Evolutionary conservation across 2,888 invertebrate species (phyloP).

Genomic region (Aleiodes testaceus): DNA sequence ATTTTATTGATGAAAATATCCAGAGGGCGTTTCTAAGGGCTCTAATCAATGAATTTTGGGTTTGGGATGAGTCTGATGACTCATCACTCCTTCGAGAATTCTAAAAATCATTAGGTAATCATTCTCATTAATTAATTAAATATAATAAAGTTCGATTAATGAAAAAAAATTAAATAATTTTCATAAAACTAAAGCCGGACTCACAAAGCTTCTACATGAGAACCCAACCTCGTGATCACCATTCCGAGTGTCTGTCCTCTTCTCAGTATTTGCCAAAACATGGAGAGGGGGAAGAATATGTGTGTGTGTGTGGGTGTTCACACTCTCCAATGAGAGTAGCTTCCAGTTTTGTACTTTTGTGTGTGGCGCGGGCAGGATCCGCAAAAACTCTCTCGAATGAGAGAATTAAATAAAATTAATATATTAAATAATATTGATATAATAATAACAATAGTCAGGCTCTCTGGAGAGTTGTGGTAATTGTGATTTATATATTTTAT

Average conservation of each 20-base stretch:
- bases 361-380: slow-evolving; percentile 53
- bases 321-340: slow-evolving; percentile 38
- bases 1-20: not conserved
- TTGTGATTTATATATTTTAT: slow-evolving; percentile 28
- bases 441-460: not conserved
- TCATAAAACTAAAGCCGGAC: slow-evolving; percentile 8
- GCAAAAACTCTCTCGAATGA: slow-evolving; percentile 42
- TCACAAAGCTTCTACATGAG: not conserved
- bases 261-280: slow-evolving; percentile 4
- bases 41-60: not conserved
- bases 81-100: not conserved
- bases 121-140: not conserved
- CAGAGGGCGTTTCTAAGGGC: not conserved
- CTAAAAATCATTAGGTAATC: not conserved
- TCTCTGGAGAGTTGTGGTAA: not conserved
- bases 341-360: slow-evolving; percentile 57
- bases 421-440: slow-evolving; percentile 16
- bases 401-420: slow-evolving; percentile 1
- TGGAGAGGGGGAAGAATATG: not conserved
- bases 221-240: slow-evolving; percentile 4
- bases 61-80: not conserved
- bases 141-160: not conserved
- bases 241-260: slow-evolving; percentile 3
- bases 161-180: not conserved
- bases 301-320: not conserved